Percentiles rank a stretch among this genome's conserved stretches.
These are phyloP conservation scores for Atta cephalotes DNA, from an alignment of 1,140 invertebrate species.

Conservation along the genomic window DNA sequence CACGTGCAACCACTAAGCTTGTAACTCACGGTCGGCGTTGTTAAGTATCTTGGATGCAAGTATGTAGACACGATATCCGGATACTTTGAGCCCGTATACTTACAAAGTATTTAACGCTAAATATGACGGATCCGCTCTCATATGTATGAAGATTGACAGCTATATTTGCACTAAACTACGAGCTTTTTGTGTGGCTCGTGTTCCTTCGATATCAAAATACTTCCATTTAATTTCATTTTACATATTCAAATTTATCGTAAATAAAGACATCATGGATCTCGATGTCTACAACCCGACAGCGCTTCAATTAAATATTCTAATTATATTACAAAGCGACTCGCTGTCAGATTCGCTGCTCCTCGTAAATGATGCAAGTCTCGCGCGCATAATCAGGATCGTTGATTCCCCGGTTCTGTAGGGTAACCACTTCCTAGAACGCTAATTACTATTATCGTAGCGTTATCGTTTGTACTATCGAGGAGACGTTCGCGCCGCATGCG, in stretches of 20 bases:
- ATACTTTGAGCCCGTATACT: constrained; percentile 32
- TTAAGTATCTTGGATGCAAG: constrained; percentile 52
- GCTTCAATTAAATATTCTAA: constrained; percentile 28
- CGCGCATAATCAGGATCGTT: constrained; percentile 63
- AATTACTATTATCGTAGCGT: constrained; percentile 68
- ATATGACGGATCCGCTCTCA: constrained; percentile 21
- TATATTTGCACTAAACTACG: not conserved
- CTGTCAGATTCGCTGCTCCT: not conserved
- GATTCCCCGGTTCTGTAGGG: constrained; percentile 42
- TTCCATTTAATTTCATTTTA: not conserved
- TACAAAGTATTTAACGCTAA: constrained; percentile 28
- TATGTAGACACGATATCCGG: constrained; percentile 40
- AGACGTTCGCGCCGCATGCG: constrained; percentile 25
- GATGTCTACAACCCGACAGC: not conserved
- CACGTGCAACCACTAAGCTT: constrained; percentile 70
- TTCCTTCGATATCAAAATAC: not conserved
- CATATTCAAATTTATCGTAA: not conserved
- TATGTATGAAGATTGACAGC: not conserved
- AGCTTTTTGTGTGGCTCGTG: not conserved
- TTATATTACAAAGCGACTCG: constrained; percentile 24
- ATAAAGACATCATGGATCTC: not conserved
- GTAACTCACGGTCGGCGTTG: constrained; percentile 65
- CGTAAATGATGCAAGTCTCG: not conserved
- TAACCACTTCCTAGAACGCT: constrained; percentile 74
- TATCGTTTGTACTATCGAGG: constrained; percentile 67